Evolutionary conservation across 2,113 vertebrate genomes (phyloP).

Genomic region (Gobius niger): DNA sequence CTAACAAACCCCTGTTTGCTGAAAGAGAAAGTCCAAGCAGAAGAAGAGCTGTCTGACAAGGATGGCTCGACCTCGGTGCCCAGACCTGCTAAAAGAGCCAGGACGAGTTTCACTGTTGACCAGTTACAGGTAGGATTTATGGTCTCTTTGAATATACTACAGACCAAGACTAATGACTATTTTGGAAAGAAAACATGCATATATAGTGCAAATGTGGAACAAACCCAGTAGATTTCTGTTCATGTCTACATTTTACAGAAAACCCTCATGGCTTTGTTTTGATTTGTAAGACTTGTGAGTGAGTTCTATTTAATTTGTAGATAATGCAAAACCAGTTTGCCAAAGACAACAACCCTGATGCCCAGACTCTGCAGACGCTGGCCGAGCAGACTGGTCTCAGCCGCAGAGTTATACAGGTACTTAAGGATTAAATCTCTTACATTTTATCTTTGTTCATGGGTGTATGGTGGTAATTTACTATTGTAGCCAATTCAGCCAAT

Average conservation of each 20-base stretch:
- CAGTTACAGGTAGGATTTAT: conserved; percentile 86
- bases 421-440: too few species aligned
- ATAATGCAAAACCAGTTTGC: conserved; percentile 98
- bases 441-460: neutral
- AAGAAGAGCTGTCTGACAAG: conserved; percentile 85
- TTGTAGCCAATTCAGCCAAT: neutral
- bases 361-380: conserved; percentile 93
- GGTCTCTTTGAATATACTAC: neutral
- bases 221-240: too few species aligned
- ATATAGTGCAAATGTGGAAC: too few species aligned
- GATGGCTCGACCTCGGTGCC: conserved; percentile 79
- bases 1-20: neutral
- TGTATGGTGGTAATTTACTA: neutral
- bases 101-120: conserved; percentile 97
- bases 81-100: conserved; percentile 94
- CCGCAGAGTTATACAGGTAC: conserved; percentile 78
- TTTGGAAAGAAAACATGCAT: neutral
- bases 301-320: conserved; percentile 72
- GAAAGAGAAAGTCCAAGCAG: conserved; percentile 84
- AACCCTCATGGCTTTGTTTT: too few species aligned
- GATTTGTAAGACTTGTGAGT: too few species aligned
- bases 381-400: conserved; percentile 96
- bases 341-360: conserved; percentile 97
- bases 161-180: neutral
- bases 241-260: too few species aligned